These are phyloP conservation scores for Eupithecia abbreviata DNA, from an alignment of 2,888 invertebrate species.

Conservation along the genomic window DNA sequence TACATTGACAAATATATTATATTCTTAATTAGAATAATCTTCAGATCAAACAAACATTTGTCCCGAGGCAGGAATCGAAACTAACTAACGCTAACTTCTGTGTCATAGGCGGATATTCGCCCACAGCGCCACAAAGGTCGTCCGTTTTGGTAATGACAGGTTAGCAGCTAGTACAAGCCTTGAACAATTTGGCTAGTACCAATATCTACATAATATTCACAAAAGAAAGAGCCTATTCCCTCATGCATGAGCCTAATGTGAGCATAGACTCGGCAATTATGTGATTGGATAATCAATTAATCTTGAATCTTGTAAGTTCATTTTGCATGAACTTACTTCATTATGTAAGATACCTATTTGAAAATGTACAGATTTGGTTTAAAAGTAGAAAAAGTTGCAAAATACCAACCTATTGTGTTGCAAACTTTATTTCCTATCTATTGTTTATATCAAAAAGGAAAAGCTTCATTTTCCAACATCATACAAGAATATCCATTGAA, in stretches of 20 bases:
- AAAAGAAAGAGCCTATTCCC: background rate
- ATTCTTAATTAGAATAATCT: too few species aligned
- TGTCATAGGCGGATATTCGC: too few species aligned
- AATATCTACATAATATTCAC: background rate
- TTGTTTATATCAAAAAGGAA: background rate
- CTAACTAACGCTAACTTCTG: too few species aligned
- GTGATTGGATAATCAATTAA: background rate
- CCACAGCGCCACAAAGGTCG: too few species aligned
- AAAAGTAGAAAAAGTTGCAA: background rate
- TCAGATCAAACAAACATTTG: too few species aligned
- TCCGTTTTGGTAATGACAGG: background rate
- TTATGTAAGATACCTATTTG: background rate
- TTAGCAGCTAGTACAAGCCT: background rate
- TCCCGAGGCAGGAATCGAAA: too few species aligned
- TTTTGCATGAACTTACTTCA: too few species aligned
- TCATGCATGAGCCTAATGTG: background rate
- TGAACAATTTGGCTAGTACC: background rate
- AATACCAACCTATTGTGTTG: background rate
- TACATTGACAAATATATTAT: too few species aligned
- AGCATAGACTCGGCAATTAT: background rate
- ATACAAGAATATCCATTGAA: background rate
- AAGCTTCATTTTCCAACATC: background rate
- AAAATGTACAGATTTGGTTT: background rate
- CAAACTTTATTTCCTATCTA: background rate
- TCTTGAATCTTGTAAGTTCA: too few species aligned